These are phyloP conservation scores for Semnopithecus entellus DNA, from an alignment of 2,113 vertebrate genomes.

Conservation along the genomic window DNA sequence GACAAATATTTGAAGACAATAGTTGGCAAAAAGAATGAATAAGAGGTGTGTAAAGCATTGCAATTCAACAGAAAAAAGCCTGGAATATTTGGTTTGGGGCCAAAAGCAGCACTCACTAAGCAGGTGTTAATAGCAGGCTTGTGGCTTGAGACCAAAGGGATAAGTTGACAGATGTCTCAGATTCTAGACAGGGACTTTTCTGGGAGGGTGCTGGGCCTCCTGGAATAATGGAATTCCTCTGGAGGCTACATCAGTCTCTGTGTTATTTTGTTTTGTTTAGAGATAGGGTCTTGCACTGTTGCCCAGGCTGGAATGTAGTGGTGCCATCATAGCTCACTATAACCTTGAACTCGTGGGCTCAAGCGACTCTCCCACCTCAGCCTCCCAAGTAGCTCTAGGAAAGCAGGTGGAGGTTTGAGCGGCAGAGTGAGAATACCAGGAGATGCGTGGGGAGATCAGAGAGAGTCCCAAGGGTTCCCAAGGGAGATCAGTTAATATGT, in stretches of 20 bases:
- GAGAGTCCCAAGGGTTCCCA: no score
- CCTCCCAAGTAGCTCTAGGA: not conserved
- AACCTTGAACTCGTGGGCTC: no score
- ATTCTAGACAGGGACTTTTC: not conserved
- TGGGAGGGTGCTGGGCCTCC: fast-evolving
- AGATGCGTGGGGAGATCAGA: no score
- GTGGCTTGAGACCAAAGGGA: not conserved
- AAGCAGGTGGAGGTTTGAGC: not conserved
- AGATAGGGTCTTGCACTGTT: no score
- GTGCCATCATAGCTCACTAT: no score
- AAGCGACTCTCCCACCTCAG: no score
- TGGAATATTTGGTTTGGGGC: not conserved
- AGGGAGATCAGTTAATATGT: not conserved
- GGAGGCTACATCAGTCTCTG: no score
- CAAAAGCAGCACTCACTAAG: not conserved
- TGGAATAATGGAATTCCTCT: not conserved
- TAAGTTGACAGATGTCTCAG: not conserved
- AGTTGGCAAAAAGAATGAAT: not conserved
- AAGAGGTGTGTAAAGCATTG: not conserved
- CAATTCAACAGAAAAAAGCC: not conserved
- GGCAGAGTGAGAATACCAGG: not conserved
- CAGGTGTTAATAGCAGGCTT: not conserved
- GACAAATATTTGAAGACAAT: not conserved
- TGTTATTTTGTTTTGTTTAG: no score
- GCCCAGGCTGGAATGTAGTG: no score